Percentiles rank a stretch among this genome's conserved stretches.
phyloP scores from a whole-genome alignment of 2,888 invertebrate genomes.

The Orthosia gracilis region DNA sequence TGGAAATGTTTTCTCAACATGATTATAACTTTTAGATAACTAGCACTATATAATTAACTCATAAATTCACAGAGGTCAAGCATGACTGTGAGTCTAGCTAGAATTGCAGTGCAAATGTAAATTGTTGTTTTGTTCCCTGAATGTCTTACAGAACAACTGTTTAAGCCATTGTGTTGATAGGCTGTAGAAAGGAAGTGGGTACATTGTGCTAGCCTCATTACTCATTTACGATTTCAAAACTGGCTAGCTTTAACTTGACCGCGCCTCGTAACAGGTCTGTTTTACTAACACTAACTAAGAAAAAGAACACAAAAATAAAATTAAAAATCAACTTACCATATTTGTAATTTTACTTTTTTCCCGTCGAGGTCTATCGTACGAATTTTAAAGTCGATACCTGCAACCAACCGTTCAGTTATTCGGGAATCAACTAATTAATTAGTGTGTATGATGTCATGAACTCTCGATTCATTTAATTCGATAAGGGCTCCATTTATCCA shows the following conservation, averaged over 20 bases:
- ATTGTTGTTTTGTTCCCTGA: constrained; percentile 61
- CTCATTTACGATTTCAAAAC: constrained; percentile 58
- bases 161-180: constrained; percentile 56
- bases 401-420: constrained; percentile 81
- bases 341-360: constrained; percentile 99
- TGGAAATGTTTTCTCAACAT: constrained; percentile 7
- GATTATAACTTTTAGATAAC: constrained; percentile 12
- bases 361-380: constrained; percentile 99
- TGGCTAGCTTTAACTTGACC: constrained; percentile 43
- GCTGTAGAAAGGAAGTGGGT: constrained; percentile 65
- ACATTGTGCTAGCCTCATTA: constrained; percentile 59
- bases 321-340: constrained; percentile 94
- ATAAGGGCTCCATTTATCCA: constrained; percentile 81
- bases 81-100: constrained; percentile 36
- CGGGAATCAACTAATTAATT: constrained; percentile 85
- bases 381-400: constrained; percentile 99
- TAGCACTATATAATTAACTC: constrained; percentile 10
- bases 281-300: constrained; percentile 13
- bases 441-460: constrained; percentile 89
- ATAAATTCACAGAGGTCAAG: constrained; percentile 34
- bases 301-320: constrained; percentile 33
- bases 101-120: constrained; percentile 57
- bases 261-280: constrained; percentile 39
- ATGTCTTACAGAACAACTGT: constrained; percentile 57
- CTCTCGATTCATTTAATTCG: constrained; percentile 82